Percentiles rank a stretch among this genome's conserved stretches.
Conservation (phyloP, 2,888 invertebrate genomes). For the Oxystoma pomonae region DNA sequence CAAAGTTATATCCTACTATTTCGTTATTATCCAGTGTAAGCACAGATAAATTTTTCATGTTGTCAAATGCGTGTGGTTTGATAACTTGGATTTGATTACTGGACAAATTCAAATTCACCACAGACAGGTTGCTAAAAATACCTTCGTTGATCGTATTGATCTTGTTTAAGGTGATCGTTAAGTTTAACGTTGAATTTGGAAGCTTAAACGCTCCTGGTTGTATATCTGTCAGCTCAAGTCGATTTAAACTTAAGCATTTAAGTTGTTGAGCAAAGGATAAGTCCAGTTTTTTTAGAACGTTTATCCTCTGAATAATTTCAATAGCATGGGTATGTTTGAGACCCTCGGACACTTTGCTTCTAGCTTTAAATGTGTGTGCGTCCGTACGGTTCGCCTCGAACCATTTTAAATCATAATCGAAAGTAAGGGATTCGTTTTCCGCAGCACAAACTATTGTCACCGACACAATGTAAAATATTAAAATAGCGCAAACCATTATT, state of each 20-base stretch:
- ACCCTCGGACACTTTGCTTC: slow-evolving; percentile 28
- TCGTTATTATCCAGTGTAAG: slow-evolving; percentile 36
- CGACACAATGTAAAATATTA: not conserved
- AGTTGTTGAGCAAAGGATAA: slow-evolving; percentile 32
- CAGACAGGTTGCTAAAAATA: slow-evolving; percentile 32
- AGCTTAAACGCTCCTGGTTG: slow-evolving; percentile 31
- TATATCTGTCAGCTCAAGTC: slow-evolving; percentile 33
- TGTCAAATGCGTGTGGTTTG: slow-evolving; percentile 33
- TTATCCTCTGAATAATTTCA: slow-evolving; percentile 32
- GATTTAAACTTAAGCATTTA: slow-evolving; percentile 29
- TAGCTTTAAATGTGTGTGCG: slow-evolving; percentile 28
- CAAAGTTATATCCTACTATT: slow-evolving; percentile 29
- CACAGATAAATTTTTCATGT: slow-evolving; percentile 31
- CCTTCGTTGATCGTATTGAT: slow-evolving; percentile 31
- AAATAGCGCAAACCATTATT: not conserved
- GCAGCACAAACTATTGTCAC: not conserved
- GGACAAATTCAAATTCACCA: slow-evolving; percentile 33
- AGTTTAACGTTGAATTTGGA: slow-evolving; percentile 25
- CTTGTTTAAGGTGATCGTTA: slow-evolving; percentile 33
- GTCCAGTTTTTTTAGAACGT: slow-evolving; percentile 30
- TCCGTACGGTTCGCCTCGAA: slow-evolving; percentile 25
- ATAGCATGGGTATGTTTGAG: slow-evolving; percentile 31
- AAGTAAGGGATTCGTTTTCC: not conserved
- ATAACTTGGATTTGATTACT: slow-evolving; percentile 33
- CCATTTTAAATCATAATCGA: slow-evolving; percentile 31